These are phyloP conservation scores for Drosophila niveifrons DNA, from an alignment of 2,888 invertebrate species.

Conservation along the genomic window DNA sequence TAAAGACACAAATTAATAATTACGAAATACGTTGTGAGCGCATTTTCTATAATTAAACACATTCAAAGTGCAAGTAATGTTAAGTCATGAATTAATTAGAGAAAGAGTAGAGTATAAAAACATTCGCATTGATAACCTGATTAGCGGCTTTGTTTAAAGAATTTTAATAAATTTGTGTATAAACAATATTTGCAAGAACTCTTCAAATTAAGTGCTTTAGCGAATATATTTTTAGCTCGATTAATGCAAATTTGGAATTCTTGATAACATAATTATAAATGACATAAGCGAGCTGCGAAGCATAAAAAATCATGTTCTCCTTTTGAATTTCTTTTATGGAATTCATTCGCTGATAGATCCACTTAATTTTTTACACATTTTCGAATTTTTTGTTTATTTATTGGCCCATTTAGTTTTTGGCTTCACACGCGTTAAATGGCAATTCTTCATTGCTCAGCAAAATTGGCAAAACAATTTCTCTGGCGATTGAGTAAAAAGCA, in stretches of 20 bases:
- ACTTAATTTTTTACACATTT: neutral
- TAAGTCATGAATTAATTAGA: too few species aligned
- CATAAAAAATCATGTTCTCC: too few species aligned
- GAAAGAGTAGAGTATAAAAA: too few species aligned
- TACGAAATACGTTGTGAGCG: neutral
- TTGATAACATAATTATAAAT: neutral
- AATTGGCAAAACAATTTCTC: conserved; percentile 10
- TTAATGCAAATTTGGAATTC: neutral
- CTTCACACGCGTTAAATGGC: neutral
- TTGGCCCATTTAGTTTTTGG: conserved; percentile 19
- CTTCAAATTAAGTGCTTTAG: neutral
- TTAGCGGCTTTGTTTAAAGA: neutral
- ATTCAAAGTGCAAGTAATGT: too few species aligned
- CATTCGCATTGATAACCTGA: neutral
- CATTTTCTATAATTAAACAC: neutral
- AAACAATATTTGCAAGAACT: neutral
- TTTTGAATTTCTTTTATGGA: neutral
- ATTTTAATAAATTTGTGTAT: neutral
- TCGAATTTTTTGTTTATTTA: neutral
- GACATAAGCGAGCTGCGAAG: neutral
- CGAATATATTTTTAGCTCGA: neutral
- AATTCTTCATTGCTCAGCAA: conserved; percentile 1
- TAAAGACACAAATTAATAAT: neutral
- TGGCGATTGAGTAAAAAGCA: neutral
- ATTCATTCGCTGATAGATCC: neutral